phyloP scores from a whole-genome alignment of 2,113 vertebrate species.

The Rhabdomys dilectus region DNA sequence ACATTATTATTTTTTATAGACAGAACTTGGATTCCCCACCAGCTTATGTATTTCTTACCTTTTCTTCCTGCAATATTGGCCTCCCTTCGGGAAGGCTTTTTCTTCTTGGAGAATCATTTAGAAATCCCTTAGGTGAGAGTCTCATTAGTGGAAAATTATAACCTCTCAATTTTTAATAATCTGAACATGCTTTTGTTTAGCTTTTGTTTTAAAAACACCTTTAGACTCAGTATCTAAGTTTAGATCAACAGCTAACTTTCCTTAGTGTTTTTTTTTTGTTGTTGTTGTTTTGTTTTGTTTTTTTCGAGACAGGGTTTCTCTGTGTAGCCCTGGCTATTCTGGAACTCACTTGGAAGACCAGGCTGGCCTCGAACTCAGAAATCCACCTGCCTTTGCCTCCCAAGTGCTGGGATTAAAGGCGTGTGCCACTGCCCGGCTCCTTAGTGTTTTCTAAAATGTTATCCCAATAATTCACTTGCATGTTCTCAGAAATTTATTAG shows the following conservation, averaged over 20 bases:
- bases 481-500: not conserved
- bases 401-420: too few species aligned
- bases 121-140: constrained; percentile 17
- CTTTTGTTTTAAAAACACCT: constrained; percentile 10
- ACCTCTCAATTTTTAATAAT: constrained; percentile 49
- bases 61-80: not conserved
- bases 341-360: too few species aligned
- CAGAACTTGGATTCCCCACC: not conserved
- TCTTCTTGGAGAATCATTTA: constrained; percentile 28
- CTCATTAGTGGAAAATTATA: constrained; percentile 3
- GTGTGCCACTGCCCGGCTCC: too few species aligned
- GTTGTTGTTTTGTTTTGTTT: too few species aligned
- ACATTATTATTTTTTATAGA: not conserved
- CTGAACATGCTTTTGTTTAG: not conserved
- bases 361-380: too few species aligned
- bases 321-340: too few species aligned
- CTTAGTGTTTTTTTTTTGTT: constrained; percentile 39
- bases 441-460: too few species aligned
- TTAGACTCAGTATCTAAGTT: not conserved
- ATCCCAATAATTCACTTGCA: not conserved
- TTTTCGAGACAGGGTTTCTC: too few species aligned
- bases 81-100: constrained; percentile 25
- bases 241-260: not conserved
- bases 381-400: too few species aligned
- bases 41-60: not conserved